Percentiles rank a stretch among this genome's conserved stretches.
These are phyloP conservation scores for Pontoporia blainvillei DNA, from an alignment of 2,113 vertebrate genomes.

Conservation along the genomic window DNA sequence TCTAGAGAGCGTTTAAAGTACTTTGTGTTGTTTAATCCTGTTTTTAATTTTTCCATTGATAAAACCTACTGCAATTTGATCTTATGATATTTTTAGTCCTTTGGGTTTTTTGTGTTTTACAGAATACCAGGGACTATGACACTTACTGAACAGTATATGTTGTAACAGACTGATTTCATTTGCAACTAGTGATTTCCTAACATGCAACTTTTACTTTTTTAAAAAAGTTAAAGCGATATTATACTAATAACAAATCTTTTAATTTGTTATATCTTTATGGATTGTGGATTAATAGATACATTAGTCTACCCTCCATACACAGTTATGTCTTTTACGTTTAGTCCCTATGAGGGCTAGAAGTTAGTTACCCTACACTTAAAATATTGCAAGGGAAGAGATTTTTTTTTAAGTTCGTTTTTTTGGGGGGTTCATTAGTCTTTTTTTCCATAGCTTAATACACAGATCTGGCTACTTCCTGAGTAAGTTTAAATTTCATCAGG, in stretches of 20 bases:
- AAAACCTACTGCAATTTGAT: background rate
- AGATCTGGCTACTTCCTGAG: background rate
- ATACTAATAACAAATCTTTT: background rate
- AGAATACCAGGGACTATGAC: background rate
- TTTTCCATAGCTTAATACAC: background rate
- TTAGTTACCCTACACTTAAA: background rate
- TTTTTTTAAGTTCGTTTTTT: background rate
- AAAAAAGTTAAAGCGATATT: background rate
- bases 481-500: background rate
- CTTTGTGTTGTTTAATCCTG: background rate
- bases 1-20: background rate
- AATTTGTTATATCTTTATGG: background rate
- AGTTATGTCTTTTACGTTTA: background rate
- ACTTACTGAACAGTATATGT: background rate
- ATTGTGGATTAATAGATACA: background rate
- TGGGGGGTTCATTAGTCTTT: background rate
- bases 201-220: background rate
- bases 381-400: background rate
- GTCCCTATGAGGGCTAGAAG: background rate
- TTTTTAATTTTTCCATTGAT: background rate
- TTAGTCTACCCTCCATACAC: background rate
- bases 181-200: background rate
- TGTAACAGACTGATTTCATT: background rate
- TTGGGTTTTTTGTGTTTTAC: conserved; percentile 39
- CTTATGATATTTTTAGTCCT: background rate